Evolutionary conservation across 2,888 invertebrate species (phyloP), one percentile per base, ranked within the genome.

Genomic region (Diploptera punctata): DNA sequence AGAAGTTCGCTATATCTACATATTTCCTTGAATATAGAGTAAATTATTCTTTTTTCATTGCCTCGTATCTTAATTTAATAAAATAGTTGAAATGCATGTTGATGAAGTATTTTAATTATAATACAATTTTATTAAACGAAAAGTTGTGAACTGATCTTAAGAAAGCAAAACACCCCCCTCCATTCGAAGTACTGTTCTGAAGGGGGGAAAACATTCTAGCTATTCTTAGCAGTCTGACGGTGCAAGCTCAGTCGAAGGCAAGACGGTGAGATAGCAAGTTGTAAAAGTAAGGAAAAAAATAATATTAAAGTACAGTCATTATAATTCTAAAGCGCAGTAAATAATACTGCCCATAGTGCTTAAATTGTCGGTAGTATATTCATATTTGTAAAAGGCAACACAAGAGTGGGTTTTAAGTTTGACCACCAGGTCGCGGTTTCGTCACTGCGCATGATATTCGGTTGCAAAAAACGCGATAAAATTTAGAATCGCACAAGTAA

Each of bases 191-290:
- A 67, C 60, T 60, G 21, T 62, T n/a, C 26, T 16, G 47, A 61
- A 62, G 68, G 61, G 68, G 68, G 61, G 72, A 61, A 62, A 68
- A 54, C 67, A 67, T 57, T 57, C 57, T 26, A 67, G 49, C 49
- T 72, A 72, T 72, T 72, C 68, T 72, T 72, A 72, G 72, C 44
- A 19, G 49, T 31, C 60, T 70, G 70, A 43, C 54, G 61, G 43
- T 54, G 54, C 19, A 33, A 60, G 61, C 61, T 68, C 68, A 72
- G 72, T 72, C 68, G 68, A 43, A 68, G 52, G 38, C 68, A 57
- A 72, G 72, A 68, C 47, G 24, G 67, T 68, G 31, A 44, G 43
- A 38, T 43, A 68, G 44, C n/a, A 52, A 67, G 65, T 47, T 61
- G 26, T 13, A 31, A 1, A 57, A 57, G 57, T 5, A 52, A 10